Conservation (phyloP, 2,113 vertebrate genomes). For the Pluvianellus socialis region DNA sequence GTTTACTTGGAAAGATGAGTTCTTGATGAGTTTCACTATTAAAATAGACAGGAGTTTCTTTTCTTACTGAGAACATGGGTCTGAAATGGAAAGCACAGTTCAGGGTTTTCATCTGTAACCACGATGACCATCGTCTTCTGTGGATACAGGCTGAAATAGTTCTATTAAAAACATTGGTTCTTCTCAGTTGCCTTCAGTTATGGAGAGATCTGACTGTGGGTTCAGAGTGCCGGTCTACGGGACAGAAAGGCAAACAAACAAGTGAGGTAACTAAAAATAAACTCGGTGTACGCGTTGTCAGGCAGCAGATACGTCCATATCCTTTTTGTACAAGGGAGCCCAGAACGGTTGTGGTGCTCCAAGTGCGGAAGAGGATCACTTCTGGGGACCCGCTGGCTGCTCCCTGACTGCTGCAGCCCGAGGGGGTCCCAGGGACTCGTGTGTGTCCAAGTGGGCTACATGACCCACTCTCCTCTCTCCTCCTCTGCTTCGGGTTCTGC, state of each 20-base stretch:
- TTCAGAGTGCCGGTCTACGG: not conserved
- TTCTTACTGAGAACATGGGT: not conserved
- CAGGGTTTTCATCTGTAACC: not conserved
- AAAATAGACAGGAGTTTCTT: not conserved
- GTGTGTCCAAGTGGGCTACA: too few species aligned
- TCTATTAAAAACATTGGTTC: not conserved
- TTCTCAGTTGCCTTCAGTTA: not conserved
- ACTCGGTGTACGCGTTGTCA: not conserved
- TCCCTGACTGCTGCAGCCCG: not conserved
- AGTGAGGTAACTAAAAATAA: not conserved
- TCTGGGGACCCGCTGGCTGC: not conserved
- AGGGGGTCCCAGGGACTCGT: not conserved
- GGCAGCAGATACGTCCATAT: not conserved
- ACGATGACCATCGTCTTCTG: not conserved
- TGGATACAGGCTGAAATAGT: not conserved
- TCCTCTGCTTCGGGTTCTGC: not conserved
- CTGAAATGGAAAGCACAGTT: not conserved
- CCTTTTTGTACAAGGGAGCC: rapidly evolving
- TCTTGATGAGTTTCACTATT: not conserved
- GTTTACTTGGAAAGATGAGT: not conserved
- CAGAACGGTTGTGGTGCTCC: not conserved
- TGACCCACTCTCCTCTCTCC: too few species aligned
- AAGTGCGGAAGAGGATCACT: not conserved
- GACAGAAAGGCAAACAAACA: not conserved
- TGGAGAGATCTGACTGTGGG: not conserved